Percentiles rank a stretch among this genome's conserved stretches.
Evolutionary conservation across 2,797 vertebrate species (phyloP).

Genomic region (Linurgus olivaceus): DNA sequence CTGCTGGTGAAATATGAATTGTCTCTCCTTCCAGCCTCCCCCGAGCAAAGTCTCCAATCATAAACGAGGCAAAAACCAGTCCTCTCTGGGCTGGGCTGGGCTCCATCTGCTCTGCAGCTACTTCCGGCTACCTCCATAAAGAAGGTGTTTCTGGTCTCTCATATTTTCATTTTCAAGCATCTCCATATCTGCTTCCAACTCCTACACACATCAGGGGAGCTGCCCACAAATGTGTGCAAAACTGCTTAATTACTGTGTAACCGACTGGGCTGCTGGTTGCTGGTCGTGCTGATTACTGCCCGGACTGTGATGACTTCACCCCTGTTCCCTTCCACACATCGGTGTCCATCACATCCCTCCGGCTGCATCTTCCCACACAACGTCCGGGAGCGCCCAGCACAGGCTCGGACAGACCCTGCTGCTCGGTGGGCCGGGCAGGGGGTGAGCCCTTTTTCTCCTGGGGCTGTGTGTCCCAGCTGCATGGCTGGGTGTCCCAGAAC

Average conservation of each 20-base stretch:
- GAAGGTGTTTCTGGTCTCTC: not conserved
- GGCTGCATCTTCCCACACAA: fast-evolving
- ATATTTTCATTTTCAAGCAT: slow-evolving; percentile 5
- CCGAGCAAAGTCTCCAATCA: not conserved
- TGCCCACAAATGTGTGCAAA: slow-evolving; percentile 12
- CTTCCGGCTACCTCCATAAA: not conserved
- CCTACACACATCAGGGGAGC: not conserved
- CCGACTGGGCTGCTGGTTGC: not conserved
- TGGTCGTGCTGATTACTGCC: not conserved
- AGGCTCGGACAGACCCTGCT: not conserved
- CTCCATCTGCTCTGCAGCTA: not conserved
- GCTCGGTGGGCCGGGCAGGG: not conserved
- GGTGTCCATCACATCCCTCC: not conserved
- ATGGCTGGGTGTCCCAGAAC: fast-evolving
- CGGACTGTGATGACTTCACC: not conserved
- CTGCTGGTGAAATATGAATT: not conserved
- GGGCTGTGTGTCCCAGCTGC: not conserved
- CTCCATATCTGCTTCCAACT: slow-evolving; percentile 1
- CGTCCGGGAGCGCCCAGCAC: not conserved
- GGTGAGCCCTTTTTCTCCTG: not conserved
- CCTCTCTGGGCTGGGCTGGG: not conserved
- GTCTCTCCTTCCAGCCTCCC: not conserved
- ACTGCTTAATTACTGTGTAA: not conserved
- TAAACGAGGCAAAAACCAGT: not conserved
- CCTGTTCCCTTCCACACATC: not conserved